phyloP scores from a whole-genome alignment of 2,888 invertebrate species.

The Oxystoma pomonae region DNA sequence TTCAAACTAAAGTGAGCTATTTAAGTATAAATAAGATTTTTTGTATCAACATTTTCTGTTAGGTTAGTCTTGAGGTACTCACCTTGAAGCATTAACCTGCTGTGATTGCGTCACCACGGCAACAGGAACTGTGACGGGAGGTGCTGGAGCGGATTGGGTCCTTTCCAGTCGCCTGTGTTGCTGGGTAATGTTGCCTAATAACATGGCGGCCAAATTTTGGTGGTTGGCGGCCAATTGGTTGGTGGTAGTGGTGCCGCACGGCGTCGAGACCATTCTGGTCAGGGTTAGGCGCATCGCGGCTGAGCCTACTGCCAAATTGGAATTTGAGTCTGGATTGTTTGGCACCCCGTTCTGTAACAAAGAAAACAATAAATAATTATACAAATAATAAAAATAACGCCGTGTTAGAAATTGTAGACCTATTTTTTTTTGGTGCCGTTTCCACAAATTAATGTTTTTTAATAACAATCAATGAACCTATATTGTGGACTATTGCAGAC shows the following conservation, averaged over 20 bases:
- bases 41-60: too few relatives aligned
- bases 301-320: constrained; percentile 44
- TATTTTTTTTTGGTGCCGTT: too few relatives aligned
- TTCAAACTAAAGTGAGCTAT: too few relatives aligned
- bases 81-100: constrained; percentile 52
- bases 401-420: too few relatives aligned
- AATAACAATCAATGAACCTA: too few relatives aligned
- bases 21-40: too few relatives aligned
- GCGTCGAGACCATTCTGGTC: constrained; percentile 47
- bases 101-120: constrained; percentile 51
- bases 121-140: constrained; percentile 66
- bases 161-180: constrained; percentile 49
- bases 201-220: constrained; percentile 35
- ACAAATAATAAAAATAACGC: too few relatives aligned
- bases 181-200: constrained; percentile 51
- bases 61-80: too few relatives aligned
- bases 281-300: constrained; percentile 44
- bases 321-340: constrained; percentile 31
- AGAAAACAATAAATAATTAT: neutral
- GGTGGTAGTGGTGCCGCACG: constrained; percentile 28
- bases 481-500: too few relatives aligned
- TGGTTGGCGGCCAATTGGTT: constrained; percentile 11
- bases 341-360: constrained; percentile 36
- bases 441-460: too few relatives aligned
- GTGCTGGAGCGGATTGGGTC: constrained; percentile 45